Conservation (phyloP, 1,140 invertebrate species). For the Heliothis virescens region DNA sequence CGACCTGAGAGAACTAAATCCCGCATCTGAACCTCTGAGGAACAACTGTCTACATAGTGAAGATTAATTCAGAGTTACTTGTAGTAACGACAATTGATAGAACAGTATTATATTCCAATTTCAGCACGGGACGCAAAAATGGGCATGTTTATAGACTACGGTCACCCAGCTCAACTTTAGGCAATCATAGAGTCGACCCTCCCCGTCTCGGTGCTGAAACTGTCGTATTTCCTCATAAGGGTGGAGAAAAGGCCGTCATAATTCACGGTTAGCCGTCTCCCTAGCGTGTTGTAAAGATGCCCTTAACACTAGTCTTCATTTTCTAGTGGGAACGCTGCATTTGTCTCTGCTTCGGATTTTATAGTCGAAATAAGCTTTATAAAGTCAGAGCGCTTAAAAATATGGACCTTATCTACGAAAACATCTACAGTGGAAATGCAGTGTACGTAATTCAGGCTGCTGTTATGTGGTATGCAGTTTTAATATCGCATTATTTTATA, state of each 20-base stretch:
- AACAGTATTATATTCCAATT: conserved; percentile 32
- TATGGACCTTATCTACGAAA: conserved; percentile 28
- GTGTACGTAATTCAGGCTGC: conserved; percentile 1
- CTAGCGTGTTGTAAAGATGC: conserved; percentile 83
- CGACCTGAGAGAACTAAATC: too few species aligned
- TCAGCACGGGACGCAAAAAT: conserved; percentile 28
- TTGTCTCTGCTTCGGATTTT: conserved; percentile 61
- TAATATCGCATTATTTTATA: conserved; percentile 4
- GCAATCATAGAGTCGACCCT: conserved; percentile 75
- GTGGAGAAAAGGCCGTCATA: conserved; percentile 81
- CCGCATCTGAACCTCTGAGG: too few species aligned
- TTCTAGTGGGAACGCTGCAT: conserved; percentile 72
- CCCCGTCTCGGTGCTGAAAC: conserved; percentile 70
- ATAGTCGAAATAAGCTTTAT: conserved; percentile 30
- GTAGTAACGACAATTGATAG: conserved; percentile 17
- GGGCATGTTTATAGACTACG: conserved; percentile 57
- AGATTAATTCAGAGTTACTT: too few species aligned
- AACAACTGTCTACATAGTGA: too few species aligned
- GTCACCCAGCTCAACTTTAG: conserved; percentile 68
- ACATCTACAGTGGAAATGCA: neutral
- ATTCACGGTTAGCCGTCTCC: conserved; percentile 81
- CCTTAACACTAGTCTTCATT: conserved; percentile 85
- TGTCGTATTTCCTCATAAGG: conserved; percentile 85
- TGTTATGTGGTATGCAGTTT: conserved; percentile 14
- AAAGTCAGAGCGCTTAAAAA: conserved; percentile 33